Evolutionary conservation across 2,888 invertebrate species (phyloP), one percentile per base, ranked within the genome.

Genomic region (Tinea semifulvella): DNA sequence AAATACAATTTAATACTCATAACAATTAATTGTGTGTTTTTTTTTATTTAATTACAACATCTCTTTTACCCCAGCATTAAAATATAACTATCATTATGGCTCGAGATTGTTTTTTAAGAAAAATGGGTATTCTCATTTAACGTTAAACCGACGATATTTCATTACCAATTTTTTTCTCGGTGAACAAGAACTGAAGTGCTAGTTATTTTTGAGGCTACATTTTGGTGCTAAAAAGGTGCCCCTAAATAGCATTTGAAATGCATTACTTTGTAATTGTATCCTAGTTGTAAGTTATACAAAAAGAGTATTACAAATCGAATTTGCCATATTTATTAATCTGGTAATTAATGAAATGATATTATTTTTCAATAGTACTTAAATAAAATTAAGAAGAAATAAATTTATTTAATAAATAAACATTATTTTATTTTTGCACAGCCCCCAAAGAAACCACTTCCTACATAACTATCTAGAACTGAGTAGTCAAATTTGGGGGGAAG

Each of bases 241-340:
- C 18, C 10, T 36, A 18, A 10, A 18, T 17, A 7, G 36, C 36
- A 36, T 36, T 36, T 36, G 8, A 36, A 36, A 18, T 36, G 36
- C 18, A 18, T 36, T 18, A n/a, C 4, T 6, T 8, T 28, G n/a
- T 28, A 22, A 22, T 22, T 22, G 25, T 28, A n/a, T 28, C 5
- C 11, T 22, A 22, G 8, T 8, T 8, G n/a, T 28, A 28, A 28
- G 28, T 28, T 36, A 36, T 18, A 36, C 17, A 36, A 36, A 18
- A 18, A 18, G 2, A 18, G 18, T 36, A 36, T 36, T 36, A 36
- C 14, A 35, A 13, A 35, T 4, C 16, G 31, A 36, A 36, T 18
- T 36, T 36, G 36, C 36, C 36, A 36, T 36, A 31, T 31, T 31
- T 10, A 36, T 8, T 36, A 36, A 36, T n/a, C 14, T 31, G 36